These are phyloP conservation scores for Drosophila bunnanda DNA, from an alignment of 2,888 invertebrate species.

Conservation along the genomic window DNA sequence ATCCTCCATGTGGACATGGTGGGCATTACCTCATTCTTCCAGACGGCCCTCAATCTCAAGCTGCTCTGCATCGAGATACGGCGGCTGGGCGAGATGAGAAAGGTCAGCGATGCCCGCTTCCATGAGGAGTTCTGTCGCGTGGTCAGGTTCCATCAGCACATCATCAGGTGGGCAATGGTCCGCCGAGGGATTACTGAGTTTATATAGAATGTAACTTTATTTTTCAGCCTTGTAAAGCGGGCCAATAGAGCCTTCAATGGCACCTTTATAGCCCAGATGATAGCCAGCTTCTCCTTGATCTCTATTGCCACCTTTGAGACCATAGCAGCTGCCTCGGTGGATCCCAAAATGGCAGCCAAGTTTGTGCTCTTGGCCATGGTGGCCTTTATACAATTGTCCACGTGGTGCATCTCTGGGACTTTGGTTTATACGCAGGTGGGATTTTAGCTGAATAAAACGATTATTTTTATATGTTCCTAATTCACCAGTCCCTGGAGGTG, in stretches of 20 bases:
- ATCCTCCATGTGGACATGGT: constrained; percentile 71
- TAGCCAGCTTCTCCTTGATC: constrained; percentile 75
- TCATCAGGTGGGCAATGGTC: constrained; percentile 80
- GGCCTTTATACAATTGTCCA: constrained; percentile 75
- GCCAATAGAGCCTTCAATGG: constrained; percentile 69
- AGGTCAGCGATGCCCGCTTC: constrained; percentile 34
- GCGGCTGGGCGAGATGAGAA: constrained; percentile 47
- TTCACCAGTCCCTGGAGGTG: constrained; percentile 73
- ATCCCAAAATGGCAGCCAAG: constrained; percentile 72
- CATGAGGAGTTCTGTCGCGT: constrained; percentile 60
- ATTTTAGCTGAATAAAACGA: neutral
- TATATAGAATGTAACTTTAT: accelerated
- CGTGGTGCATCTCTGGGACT: constrained; percentile 79
- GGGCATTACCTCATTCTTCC: constrained; percentile 60
- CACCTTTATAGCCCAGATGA: constrained; percentile 75
- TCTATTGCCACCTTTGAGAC: constrained; percentile 81
- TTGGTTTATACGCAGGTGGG: constrained; percentile 72
- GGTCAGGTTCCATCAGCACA: constrained; percentile 75
- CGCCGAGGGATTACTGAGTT: too few relatives aligned
- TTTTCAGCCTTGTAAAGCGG: constrained; percentile 50
- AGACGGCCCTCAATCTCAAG: constrained; percentile 75
- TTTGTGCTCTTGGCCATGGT: constrained; percentile 74
- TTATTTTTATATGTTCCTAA: neutral
- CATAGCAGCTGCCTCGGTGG: constrained; percentile 57
- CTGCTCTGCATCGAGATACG: constrained; percentile 71